Percentiles rank a stretch among this genome's conserved stretches.
Evolutionary conservation across 2,888 invertebrate genomes (phyloP).

Genomic region (Pristionchus maxplancki): DNA sequence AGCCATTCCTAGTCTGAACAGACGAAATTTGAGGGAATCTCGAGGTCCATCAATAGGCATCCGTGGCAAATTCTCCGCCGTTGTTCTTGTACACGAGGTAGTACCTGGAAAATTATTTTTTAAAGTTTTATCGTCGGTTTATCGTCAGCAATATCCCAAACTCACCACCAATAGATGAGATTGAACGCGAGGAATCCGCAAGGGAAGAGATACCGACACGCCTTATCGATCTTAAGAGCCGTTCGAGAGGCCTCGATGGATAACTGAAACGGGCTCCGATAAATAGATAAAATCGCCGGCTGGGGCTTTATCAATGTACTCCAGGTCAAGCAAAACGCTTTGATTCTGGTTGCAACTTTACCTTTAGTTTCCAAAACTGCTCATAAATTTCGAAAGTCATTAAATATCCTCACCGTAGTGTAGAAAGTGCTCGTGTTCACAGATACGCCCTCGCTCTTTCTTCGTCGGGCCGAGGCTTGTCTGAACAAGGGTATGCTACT

Average conservation of each 20-base stretch:
- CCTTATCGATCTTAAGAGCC: constrained; percentile 49
- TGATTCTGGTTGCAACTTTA: too few relatives aligned
- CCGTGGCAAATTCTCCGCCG: not conserved
- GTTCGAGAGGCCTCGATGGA: constrained; percentile 46
- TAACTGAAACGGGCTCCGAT: not conserved
- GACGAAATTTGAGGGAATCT: not conserved
- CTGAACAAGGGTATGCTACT: not conserved
- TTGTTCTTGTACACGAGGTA: constrained; percentile 8
- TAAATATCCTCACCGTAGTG: constrained; percentile 41
- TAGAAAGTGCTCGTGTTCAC: constrained; percentile 38
- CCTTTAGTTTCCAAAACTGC: too few relatives aligned
- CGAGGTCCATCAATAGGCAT: not conserved
- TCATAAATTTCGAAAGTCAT: too few relatives aligned
- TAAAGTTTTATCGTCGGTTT: not conserved
- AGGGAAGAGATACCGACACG: constrained; percentile 38
- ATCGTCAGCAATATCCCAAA: not conserved
- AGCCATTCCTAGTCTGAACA: too few relatives aligned
- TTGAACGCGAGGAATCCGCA: constrained; percentile 36
- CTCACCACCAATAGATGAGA: constrained; percentile 47
- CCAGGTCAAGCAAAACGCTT: too few relatives aligned
- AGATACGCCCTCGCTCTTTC: constrained; percentile 6
- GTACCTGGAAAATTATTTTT: constrained; percentile 3
- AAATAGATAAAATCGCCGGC: not conserved
- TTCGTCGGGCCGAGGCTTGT: not conserved
- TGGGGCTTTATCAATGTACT: too few relatives aligned